Evolutionary conservation across 1,140 invertebrate species (phyloP), one percentile per base, ranked within the genome.

Genomic region (Papilio machaon): DNA sequence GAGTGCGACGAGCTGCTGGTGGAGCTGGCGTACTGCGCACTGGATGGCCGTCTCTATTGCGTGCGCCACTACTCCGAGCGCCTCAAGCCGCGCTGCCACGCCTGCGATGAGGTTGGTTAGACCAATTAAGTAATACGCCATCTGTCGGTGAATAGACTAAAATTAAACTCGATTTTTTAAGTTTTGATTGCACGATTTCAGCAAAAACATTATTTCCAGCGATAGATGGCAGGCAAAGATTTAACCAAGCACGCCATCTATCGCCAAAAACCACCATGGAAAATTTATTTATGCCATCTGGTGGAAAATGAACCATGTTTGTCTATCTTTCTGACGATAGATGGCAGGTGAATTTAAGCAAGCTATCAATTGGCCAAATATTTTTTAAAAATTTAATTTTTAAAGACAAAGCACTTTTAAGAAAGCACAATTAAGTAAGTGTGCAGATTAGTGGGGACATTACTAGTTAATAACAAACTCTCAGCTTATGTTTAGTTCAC

Each of bases 61-160:
- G 98, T 99, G 90, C 95, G 98, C 78, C 98, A 99, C 94, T 99
- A 99, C 92, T 98, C 98, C 17, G 98, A 99, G 94, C 96, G 97
- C 88, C 95, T 99, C 84, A 99, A 99, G 93, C 98, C 98, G 4
- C 95, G 98, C 88, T 99, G 98, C 92, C 96, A 97, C 54, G 98
- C 98, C 83, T 99, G 98, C 95, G 98, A 99, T 95, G 98, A 99
- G 97, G 98, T 99, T 93, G 96, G 97, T 96, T 60, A 3, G 10
- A 35, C 13, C 4, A 64, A 58, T 49, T 58, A 19, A 19, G 54
- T 19, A n/a, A 58, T 19, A 19, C n/a, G 38, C 8, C 73, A 15
- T 73, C 19, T 67, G 10, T 52, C 13, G 0, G 15, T 13, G 15
- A 52, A 6, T 7, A 17, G 13, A 5, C 15, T 52, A 7, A 5